Evolutionary conservation across 2,113 vertebrate genomes (phyloP).

Genomic region (Psettodes erumei): DNA sequence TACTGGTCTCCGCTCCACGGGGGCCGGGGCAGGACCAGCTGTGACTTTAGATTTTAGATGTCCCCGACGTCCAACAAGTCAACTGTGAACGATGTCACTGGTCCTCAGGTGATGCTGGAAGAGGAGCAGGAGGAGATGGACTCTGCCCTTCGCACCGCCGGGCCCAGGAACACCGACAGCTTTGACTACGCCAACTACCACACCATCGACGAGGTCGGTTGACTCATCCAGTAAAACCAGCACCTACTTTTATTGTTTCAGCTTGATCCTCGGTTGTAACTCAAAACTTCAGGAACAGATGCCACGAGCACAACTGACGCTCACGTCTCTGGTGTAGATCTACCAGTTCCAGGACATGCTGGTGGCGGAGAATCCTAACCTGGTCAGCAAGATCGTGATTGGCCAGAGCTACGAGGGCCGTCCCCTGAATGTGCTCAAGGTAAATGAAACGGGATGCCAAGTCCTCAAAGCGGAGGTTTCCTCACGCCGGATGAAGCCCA

Average conservation of each 20-base stretch:
- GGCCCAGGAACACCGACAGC: slow-evolving; percentile 76
- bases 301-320: no score
- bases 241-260: no score
- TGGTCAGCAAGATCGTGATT: slow-evolving; percentile 90
- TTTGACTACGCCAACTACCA: slow-evolving; percentile 89
- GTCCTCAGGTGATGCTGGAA: slow-evolving; percentile 83
- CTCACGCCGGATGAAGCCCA: no score
- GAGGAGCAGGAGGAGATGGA: slow-evolving; percentile 85
- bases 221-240: no score
- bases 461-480: no score
- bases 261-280: background rate
- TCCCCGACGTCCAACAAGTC: background rate
- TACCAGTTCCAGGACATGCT: slow-evolving; percentile 90
- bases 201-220: slow-evolving; percentile 84
- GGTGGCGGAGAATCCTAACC: slow-evolving; percentile 83
- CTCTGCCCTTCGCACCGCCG: slow-evolving; percentile 11
- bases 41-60: background rate
- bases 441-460: slow-evolving; percentile 67
- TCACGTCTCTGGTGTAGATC: slow-evolving; percentile 80
- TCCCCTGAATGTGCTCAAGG: slow-evolving; percentile 90
- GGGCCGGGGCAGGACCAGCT: no score
- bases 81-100: background rate
- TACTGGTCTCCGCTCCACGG: slow-evolving; percentile 47
- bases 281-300: no score
- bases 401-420: slow-evolving; percentile 89